phyloP scores from a whole-genome alignment of 2,797 vertebrate species.

The Vespertilio murinus region DNA sequence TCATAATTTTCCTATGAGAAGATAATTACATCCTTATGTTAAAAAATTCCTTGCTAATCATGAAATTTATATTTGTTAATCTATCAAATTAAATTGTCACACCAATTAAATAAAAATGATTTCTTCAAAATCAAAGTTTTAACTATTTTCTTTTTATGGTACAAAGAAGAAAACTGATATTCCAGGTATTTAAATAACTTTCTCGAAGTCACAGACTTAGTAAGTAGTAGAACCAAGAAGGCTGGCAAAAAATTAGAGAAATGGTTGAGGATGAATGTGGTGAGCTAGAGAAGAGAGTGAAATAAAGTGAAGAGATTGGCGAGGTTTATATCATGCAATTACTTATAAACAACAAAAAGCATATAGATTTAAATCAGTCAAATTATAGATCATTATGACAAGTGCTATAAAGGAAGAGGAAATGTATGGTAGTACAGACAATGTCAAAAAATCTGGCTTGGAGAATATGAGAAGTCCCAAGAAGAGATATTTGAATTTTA shows the following conservation, averaged over 20 bases:
- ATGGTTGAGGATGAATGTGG: neutral
- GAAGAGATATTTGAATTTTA: constrained; percentile 2
- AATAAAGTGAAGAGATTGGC: neutral
- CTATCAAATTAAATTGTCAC: neutral
- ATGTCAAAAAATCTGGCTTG: neutral
- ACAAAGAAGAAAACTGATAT: neutral
- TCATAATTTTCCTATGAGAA: neutral
- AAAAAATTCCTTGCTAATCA: neutral
- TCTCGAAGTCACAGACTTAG: neutral
- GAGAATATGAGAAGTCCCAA: neutral
- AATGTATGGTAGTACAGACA: neutral
- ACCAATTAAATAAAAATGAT: neutral
- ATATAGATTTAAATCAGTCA: neutral
- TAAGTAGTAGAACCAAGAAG: neutral
- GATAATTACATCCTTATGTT: neutral
- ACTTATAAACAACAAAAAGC: neutral
- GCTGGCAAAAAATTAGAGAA: neutral
- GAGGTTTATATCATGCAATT: neutral
- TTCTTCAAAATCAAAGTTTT: neutral
- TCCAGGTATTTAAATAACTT: neutral
- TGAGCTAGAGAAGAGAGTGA: neutral
- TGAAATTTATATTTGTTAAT: neutral
- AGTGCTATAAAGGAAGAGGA: neutral
- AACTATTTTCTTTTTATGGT: neutral
- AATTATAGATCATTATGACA: constrained; percentile 25